Evolutionary conservation across 2,797 vertebrate genomes (phyloP).

Genomic region (Oreochromis mossambicus): DNA sequence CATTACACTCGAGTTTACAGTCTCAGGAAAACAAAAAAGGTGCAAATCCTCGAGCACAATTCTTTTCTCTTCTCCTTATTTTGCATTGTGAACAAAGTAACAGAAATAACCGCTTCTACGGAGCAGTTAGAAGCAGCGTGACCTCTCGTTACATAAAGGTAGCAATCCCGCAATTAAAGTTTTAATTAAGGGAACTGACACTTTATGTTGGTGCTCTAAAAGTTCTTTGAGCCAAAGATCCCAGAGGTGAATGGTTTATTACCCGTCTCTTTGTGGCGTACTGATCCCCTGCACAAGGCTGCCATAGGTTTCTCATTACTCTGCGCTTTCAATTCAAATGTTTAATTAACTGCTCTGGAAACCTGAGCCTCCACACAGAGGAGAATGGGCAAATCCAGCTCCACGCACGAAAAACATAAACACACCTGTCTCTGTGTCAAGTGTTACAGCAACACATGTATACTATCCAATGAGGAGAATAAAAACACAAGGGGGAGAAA

Average conservation of each 20-base stretch:
- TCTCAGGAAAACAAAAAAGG: slow-evolving; percentile 58
- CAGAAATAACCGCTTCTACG: slow-evolving; percentile 62
- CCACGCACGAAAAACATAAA: slow-evolving; percentile 33
- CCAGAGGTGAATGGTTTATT: slow-evolving; percentile 76
- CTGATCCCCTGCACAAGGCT: slow-evolving; percentile 69
- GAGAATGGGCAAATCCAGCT: slow-evolving; percentile 47
- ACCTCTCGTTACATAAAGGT: slow-evolving; percentile 67
- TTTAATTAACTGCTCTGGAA: slow-evolving; percentile 79
- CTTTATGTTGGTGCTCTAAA: slow-evolving; percentile 73
- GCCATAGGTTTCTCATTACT: slow-evolving; percentile 80
- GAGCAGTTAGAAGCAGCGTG: slow-evolving; percentile 43
- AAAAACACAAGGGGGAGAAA: slow-evolving; percentile 19
- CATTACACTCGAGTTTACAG: slow-evolving; percentile 58
- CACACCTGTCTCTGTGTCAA: slow-evolving; percentile 30
- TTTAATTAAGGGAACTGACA: slow-evolving; percentile 82
- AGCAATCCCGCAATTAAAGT: slow-evolving; percentile 78
- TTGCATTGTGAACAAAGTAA: slow-evolving; percentile 33
- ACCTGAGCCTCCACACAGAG: slow-evolving; percentile 47
- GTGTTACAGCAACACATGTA: slow-evolving; percentile 24
- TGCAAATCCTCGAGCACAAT: slow-evolving; percentile 37
- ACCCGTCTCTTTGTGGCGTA: slow-evolving; percentile 66
- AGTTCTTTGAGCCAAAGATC: slow-evolving; percentile 69
- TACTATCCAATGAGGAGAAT: slow-evolving; percentile 7
- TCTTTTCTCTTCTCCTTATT: slow-evolving; percentile 22
- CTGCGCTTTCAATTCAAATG: slow-evolving; percentile 73